Evolutionary conservation across 2,797 vertebrate genomes (phyloP).

Genomic region (Pseudomugil gertrudae): DNA sequence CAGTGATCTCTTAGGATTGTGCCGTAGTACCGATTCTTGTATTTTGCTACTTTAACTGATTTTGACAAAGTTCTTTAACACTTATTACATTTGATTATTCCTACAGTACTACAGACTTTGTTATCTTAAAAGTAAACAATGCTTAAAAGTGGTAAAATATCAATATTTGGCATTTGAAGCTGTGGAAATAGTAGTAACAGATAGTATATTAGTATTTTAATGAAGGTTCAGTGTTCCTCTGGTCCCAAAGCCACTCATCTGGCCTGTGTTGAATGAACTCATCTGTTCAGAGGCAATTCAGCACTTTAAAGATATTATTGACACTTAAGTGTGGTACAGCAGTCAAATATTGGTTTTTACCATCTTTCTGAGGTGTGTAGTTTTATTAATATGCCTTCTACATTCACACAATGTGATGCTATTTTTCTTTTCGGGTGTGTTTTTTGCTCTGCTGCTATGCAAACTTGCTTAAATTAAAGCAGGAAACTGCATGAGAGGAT

Average conservation of each 20-base stretch:
- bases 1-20: slow-evolving; percentile 19
- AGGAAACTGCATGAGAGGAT: slow-evolving; percentile 8
- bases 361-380: slow-evolving; percentile 37
- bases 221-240: slow-evolving; percentile 11
- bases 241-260: slow-evolving; percentile 24
- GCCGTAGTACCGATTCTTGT: slow-evolving; percentile 33
- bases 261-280: slow-evolving; percentile 31
- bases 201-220: background rate
- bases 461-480: slow-evolving; percentile 33
- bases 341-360: slow-evolving; percentile 53
- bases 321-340: slow-evolving; percentile 26
- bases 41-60: slow-evolving; percentile 61
- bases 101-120: slow-evolving; percentile 24
- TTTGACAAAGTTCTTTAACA: slow-evolving; percentile 35
- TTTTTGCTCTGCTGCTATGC: slow-evolving; percentile 15
- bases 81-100: slow-evolving; percentile 39
- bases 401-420: slow-evolving; percentile 27
- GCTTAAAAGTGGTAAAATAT: slow-evolving; percentile 36
- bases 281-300: slow-evolving; percentile 22
- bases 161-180: slow-evolving; percentile 27
- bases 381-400: slow-evolving; percentile 40
- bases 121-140: slow-evolving; percentile 29
- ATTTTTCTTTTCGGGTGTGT: slow-evolving; percentile 41
- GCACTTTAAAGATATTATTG: slow-evolving; percentile 24
- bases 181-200: slow-evolving; percentile 18